phyloP scores from a whole-genome alignment of 2,888 invertebrate species.

The Drosophila yooni region DNA sequence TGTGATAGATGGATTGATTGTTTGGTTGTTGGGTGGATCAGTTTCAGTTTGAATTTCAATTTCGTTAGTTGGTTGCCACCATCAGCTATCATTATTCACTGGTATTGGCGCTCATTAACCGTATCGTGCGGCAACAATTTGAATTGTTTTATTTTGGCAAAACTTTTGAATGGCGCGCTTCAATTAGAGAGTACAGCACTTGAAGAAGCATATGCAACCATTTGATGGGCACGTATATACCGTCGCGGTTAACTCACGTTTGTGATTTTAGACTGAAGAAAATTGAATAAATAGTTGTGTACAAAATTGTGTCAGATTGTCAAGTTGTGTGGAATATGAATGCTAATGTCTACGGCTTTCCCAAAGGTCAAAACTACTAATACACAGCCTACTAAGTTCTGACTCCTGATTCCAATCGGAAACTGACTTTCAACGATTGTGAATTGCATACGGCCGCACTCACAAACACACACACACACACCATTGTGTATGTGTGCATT shows the following conservation, averaged over 20 bases:
- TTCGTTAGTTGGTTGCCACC: not conserved
- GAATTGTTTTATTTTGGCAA: conserved; percentile 34
- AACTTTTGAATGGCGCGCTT: conserved; percentile 43
- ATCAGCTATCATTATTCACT: not conserved
- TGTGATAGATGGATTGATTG: conserved; percentile 12
- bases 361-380: conserved; percentile 16
- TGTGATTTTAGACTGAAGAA: conserved; percentile 53
- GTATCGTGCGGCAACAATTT: conserved; percentile 43
- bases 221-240: conserved; percentile 17
- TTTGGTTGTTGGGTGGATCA: conserved; percentile 12
- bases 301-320: conserved; percentile 60
- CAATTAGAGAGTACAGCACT: conserved; percentile 46
- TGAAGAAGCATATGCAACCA: conserved; percentile 8
- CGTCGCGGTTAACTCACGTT: conserved; percentile 46
- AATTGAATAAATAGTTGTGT: conserved; percentile 47
- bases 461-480: not conserved
- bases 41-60: conserved; percentile 2
- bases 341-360: conserved; percentile 32
- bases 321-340: conserved; percentile 55
- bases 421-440: conserved; percentile 1
- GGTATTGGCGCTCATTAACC: not conserved
- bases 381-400: conserved; percentile 37
- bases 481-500: not conserved
- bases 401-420: conserved; percentile 3
- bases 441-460: not conserved